Base-by-base conservation (phyloP, 2,888 invertebrate species). In the Hydriomena furcata region DNA sequence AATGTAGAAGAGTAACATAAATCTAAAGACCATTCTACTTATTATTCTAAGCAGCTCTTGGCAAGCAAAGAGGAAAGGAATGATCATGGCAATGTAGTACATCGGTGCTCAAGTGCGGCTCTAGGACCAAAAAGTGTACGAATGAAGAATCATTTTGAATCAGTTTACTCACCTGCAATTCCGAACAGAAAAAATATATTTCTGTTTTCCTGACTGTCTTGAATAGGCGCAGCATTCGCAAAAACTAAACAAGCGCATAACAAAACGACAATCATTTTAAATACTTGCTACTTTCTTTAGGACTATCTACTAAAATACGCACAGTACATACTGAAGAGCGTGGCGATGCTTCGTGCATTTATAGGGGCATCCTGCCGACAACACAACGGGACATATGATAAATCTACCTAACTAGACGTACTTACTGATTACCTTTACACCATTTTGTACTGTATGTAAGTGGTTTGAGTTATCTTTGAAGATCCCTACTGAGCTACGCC, bases 371-470 rank as follows among this genome's bases (percentile, higher is more conserved):
- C 52, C 44, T 38, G 41, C 27, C n/a, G 49, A 47, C 55, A 28
- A 63, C 57, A 68, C 73, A 73, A 71, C 67, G 66, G 74, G 71
- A 73, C 63, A 71, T 58, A 40, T 60, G 63, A 65, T 68, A 75
- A 74, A 77, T 82, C 46, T 24, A 68, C 79, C 79, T 78, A 81
- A 82, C 84, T 84, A 84, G 76, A 79, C 78, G 81, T 73, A 73
- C 71, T 65, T 73, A 73, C 71, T 65, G 63, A 65, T 71, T 74
- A 76, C 74, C 75, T 71, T 63, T 60, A 64, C 54, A 58, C 53
- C 63, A 50, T 47, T 58, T 50, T 60, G 55, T 67, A 66, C 67
- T 77, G 64, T 75, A 72, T 71, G 65, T 58, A 67, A 81, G 75
- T 75, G 71, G 63, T 61, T 63, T 64, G 34, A 58, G 58, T 77